Base-by-base conservation (phyloP, 2,888 invertebrate species). In the Chrysolina haemoptera region DNA sequence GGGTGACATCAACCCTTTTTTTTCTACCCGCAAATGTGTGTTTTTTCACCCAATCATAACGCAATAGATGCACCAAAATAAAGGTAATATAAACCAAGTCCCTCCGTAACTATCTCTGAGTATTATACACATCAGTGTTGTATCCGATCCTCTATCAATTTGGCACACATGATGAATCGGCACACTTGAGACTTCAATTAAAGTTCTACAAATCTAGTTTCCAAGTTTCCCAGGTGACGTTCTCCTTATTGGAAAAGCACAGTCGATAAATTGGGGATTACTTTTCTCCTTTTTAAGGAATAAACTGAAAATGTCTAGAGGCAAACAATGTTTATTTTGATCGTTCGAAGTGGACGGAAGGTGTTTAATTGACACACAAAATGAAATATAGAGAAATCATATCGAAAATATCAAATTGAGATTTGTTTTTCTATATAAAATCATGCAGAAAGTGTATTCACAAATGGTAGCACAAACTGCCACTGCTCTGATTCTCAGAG, bases 191-290 rank as follows among this genome's bases (percentile, higher is more conserved):
- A 53, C 50, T 16, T 12, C 27, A 59, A 59, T 59, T 14, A 59
- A 59, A 59, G 22, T 59, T 59, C 27, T 59, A 59, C 27, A 59
- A 27, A 59, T 59, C 59, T 27, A 59, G 59, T 59, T 59, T 22
- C 27, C 22, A 59, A 27, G 18, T 53, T 53, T 53, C 16, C 50
- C 50, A 20, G 50, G 50, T 18, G 18, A 18, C 12, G 22, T 59
- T 59, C n/a, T 22, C 59, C 12, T 59, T 27, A 59, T 27, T 59
- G 59, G 59, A 27, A 59, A 59, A 59, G 59, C 27, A 59, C n/a
- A 27, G 59, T 59, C 59, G 27, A 6, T 27, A 59, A 59, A 59
- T 59, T 59, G 27, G 22, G 11, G 59, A 59, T 5, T 27, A 59
- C 59, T 59, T 59, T 14, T 27, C 6, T 12, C 12, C 22, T 6